Evolutionary conservation across 2,797 vertebrate genomes (phyloP).

Genomic region (Sylvilagus floridanus): DNA sequence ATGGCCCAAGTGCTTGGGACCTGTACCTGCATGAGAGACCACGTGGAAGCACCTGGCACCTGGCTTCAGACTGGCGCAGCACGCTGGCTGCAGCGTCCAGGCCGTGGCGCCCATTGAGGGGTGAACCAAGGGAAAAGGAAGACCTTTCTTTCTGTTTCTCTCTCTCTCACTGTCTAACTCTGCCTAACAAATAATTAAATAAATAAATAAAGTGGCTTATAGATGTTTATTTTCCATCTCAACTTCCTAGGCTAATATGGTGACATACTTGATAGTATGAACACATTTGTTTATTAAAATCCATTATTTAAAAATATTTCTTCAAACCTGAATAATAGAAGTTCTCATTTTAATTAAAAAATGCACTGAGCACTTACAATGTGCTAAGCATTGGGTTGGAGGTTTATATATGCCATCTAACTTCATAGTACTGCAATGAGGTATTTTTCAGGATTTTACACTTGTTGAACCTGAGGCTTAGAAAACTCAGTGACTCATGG

Average conservation of each 20-base stretch:
- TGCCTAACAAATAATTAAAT: too few species aligned
- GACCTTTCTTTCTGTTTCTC: too few species aligned
- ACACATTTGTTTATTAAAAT: background rate
- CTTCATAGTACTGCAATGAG: background rate
- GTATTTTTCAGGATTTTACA: background rate
- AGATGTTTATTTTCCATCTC: constrained; percentile 16
- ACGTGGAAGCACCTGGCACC: too few species aligned
- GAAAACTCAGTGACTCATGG: background rate
- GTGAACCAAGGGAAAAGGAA: too few species aligned
- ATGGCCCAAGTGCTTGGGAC: too few species aligned
- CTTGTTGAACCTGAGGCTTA: background rate
- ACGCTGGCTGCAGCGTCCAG: too few species aligned
- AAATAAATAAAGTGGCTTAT: background rate
- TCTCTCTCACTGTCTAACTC: too few species aligned
- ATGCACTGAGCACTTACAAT: background rate
- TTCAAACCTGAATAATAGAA: background rate
- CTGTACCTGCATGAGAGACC: too few species aligned
- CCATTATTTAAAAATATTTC: background rate
- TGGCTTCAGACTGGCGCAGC: too few species aligned
- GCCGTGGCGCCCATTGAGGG: too few species aligned
- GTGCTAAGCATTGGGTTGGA: background rate
- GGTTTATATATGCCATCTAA: background rate
- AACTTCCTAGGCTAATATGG: background rate
- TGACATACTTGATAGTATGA: background rate
- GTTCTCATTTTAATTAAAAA: background rate